phyloP scores from a whole-genome alignment of 2,797 vertebrate genomes.

The Ataeniobius toweri region DNA sequence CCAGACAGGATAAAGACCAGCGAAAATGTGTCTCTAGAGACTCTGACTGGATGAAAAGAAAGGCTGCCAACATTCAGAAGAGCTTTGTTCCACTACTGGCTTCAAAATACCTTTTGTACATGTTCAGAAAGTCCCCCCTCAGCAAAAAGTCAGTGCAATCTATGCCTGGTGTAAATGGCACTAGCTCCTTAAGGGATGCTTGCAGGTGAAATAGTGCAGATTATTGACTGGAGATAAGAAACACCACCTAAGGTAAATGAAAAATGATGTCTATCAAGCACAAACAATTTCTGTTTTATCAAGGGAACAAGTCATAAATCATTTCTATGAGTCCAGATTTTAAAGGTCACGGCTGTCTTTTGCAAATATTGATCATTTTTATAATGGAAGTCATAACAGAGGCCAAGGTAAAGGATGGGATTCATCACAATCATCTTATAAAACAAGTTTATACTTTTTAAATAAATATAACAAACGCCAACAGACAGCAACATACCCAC shows the following conservation, averaged over 20 bases:
- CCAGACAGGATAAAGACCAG: slow-evolving; percentile 75
- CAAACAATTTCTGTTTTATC: background rate
- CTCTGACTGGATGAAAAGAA: slow-evolving; percentile 67
- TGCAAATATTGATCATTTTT: background rate
- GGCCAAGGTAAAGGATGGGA: background rate
- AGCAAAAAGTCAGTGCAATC: slow-evolving; percentile 46
- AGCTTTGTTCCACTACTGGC: slow-evolving; percentile 77
- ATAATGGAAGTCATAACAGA: background rate
- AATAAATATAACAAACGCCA: slow-evolving; percentile 58
- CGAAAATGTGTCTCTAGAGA: slow-evolving; percentile 75
- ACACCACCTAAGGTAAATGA: background rate
- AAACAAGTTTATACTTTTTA: slow-evolving; percentile 9
- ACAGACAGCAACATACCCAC: slow-evolving; percentile 93
- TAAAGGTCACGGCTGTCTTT: background rate
- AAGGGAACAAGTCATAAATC: background rate
- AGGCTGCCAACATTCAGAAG: slow-evolving; percentile 74
- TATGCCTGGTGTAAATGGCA: slow-evolving; percentile 66
- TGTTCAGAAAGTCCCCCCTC: slow-evolving; percentile 50
- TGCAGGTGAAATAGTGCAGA: slow-evolving; percentile 8
- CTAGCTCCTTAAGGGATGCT: slow-evolving; percentile 47
- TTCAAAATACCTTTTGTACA: slow-evolving; percentile 66
- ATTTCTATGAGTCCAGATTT: background rate
- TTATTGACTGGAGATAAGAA: background rate
- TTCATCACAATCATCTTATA: no score
- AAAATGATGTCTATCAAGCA: background rate